Percentiles rank a stretch among this genome's conserved stretches.
phyloP scores from a whole-genome alignment of 2,888 invertebrate genomes.

The Pseudolycoriella hygida region DNA sequence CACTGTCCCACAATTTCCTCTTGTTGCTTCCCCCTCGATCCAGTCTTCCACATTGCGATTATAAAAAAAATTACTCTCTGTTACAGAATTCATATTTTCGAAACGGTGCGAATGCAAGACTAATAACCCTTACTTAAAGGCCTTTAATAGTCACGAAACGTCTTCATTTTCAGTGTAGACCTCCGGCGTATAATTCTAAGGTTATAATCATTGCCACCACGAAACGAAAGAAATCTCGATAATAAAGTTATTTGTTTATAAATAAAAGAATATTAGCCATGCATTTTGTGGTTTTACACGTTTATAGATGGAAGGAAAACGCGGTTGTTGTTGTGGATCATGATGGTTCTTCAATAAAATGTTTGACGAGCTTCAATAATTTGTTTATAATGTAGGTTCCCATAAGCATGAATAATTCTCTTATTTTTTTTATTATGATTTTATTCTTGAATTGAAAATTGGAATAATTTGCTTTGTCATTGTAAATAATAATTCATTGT shows the following conservation, averaged over 20 bases:
- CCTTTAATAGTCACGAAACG: conserved; percentile 23
- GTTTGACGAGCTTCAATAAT: background rate
- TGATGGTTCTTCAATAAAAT: no score
- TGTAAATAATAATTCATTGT: conserved; percentile 2
- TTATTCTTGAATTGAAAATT: background rate
- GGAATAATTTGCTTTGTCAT: conserved; percentile 3
- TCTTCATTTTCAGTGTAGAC: conserved; percentile 21
- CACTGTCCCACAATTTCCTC: no score
- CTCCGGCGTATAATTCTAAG: conserved; percentile 5
- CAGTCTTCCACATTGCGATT: no score
- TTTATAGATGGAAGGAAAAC: no score
- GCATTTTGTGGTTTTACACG: background rate
- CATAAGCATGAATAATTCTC: background rate
- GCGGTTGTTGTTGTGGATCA: no score
- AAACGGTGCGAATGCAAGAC: conserved; percentile 13
- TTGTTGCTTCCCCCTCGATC: no score
- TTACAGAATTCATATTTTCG: background rate
- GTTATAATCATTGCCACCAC: conserved; percentile 1
- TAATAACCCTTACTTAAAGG: conserved; percentile 13
- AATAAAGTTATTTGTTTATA: conserved; percentile 4
- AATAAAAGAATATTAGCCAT: conserved; percentile 3
- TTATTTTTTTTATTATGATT: background rate
- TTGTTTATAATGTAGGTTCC: background rate
- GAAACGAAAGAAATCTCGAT: conserved; percentile 1
- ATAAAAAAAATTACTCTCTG: no score